phyloP scores from a whole-genome alignment of 2,888 invertebrate species.

The Limulus polyphemus region DNA sequence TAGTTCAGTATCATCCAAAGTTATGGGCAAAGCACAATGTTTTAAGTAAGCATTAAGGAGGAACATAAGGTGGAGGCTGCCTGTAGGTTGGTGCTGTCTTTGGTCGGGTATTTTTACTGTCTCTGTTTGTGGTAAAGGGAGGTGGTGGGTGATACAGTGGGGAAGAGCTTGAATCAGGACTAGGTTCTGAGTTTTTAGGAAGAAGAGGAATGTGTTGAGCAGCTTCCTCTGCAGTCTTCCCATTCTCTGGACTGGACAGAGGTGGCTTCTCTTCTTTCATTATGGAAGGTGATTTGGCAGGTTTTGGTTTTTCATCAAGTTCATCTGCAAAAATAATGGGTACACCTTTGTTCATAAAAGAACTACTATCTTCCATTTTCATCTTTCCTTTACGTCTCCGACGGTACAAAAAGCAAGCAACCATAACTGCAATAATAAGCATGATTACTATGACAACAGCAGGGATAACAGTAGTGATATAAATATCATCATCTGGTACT shows the following conservation, averaged over 20 bases:
- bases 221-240: slow-evolving; percentile 38
- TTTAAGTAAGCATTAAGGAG: slow-evolving; percentile 45
- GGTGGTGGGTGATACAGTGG: slow-evolving; percentile 78
- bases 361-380: slow-evolving; percentile 57
- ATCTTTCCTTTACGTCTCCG: slow-evolving; percentile 64
- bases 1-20: no score
- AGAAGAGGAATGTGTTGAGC: slow-evolving; percentile 18
- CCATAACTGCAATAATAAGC: slow-evolving; percentile 69
- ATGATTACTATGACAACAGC: slow-evolving; percentile 70
- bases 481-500: slow-evolving; percentile 36
- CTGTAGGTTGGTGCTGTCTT: slow-evolving; percentile 81
- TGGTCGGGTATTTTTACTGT: slow-evolving; percentile 54
- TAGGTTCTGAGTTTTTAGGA: slow-evolving; percentile 17
- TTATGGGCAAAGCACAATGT: not conserved
- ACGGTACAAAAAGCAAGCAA: slow-evolving; percentile 77
- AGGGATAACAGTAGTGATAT: slow-evolving; percentile 70
- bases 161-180: slow-evolving; percentile 18
- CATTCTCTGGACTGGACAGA: slow-evolving; percentile 68
- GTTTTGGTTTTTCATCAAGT: slow-evolving; percentile 77
- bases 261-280: slow-evolving; percentile 94
- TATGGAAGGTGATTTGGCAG: slow-evolving; percentile 73
- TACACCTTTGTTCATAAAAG: slow-evolving; percentile 47
- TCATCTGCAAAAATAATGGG: slow-evolving; percentile 92
- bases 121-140: slow-evolving; percentile 61
- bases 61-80: slow-evolving; percentile 92